A percentile compares a stretch with the other conserved stretches of the same genome.
Evolutionary conservation across 2,113 vertebrate species (phyloP).

Genomic region (Cyprinodon variegatus): DNA sequence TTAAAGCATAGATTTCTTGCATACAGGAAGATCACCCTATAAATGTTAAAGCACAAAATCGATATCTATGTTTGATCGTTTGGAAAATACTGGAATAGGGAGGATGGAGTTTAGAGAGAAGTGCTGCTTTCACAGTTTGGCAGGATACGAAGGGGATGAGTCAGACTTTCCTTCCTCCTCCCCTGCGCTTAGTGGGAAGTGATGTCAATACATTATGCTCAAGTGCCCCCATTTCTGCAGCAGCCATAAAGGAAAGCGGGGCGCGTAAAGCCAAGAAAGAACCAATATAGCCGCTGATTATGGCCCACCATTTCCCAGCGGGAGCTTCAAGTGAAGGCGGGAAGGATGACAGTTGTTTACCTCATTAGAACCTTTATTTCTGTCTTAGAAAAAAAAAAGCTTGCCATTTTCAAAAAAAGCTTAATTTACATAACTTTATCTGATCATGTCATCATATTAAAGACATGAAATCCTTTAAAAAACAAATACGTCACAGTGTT

Average conservation of each 20-base stretch:
- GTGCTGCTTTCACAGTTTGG: conserved; percentile 67
- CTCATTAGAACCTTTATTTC: conserved; percentile 15
- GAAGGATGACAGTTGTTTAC: conserved; percentile 15
- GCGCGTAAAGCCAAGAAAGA: conserved; percentile 31
- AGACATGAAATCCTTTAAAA: no score
- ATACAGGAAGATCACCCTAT: conserved; percentile 2
- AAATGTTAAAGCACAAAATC: conserved; percentile 21
- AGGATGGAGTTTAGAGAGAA: conserved; percentile 47
- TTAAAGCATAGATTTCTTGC: not conserved
- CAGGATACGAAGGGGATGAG: conserved; percentile 69
- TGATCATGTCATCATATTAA: no score
- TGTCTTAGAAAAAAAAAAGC: not conserved
- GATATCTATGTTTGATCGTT: conserved; percentile 38
- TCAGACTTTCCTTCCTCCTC: conserved; percentile 82
- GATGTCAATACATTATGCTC: conserved; percentile 74
- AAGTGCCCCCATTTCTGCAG: conserved; percentile 59
- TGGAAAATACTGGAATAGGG: conserved; percentile 29
- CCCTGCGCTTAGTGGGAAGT: conserved; percentile 68
- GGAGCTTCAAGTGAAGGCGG: conserved; percentile 26
- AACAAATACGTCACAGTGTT: no score
- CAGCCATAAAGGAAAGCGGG: conserved; percentile 47
- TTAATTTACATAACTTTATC: no score
- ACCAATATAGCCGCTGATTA: conserved; percentile 45
- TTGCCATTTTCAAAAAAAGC: conserved; percentile 3
- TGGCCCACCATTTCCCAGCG: conserved; percentile 42